Conservation (phyloP, 2,797 vertebrate genomes). For the Galagoides demidoff region DNA sequence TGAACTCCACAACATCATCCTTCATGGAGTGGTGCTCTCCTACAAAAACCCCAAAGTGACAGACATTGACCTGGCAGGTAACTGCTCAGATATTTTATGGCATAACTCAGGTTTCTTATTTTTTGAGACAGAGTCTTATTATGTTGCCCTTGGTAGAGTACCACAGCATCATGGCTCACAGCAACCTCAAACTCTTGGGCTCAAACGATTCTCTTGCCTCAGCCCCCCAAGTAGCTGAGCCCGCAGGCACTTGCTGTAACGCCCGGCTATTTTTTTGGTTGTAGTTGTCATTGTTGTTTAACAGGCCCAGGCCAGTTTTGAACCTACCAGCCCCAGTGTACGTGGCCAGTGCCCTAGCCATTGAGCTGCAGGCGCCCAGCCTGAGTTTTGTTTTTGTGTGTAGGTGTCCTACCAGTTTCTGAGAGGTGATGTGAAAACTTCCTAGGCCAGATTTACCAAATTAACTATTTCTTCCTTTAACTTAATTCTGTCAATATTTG, state of each 20-base stretch:
- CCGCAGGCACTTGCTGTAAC: no score
- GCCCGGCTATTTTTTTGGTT: no score
- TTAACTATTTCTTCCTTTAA: not conserved
- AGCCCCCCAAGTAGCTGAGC: no score
- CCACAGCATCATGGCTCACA: no score
- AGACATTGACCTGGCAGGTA: not conserved
- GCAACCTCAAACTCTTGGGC: no score
- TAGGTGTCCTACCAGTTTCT: not conserved
- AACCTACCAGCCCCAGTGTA: no score
- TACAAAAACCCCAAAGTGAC: not conserved
- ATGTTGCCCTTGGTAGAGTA: no score
- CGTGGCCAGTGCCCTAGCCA: no score
- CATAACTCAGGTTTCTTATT: not conserved
- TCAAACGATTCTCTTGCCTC: no score
- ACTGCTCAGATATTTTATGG: not conserved
- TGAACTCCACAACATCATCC: not conserved
- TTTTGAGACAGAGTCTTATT: not conserved
- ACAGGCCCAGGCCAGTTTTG: no score
- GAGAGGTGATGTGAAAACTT: not conserved
- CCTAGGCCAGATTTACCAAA: not conserved
- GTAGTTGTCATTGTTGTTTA: no score
- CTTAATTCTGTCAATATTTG: not conserved
- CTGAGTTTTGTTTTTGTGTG: not conserved
- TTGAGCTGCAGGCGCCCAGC: no score
- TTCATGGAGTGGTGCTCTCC: fast-evolving